Evolutionary conservation across 2,888 invertebrate genomes (phyloP).

Genomic region (Encarsia formosa): DNA sequence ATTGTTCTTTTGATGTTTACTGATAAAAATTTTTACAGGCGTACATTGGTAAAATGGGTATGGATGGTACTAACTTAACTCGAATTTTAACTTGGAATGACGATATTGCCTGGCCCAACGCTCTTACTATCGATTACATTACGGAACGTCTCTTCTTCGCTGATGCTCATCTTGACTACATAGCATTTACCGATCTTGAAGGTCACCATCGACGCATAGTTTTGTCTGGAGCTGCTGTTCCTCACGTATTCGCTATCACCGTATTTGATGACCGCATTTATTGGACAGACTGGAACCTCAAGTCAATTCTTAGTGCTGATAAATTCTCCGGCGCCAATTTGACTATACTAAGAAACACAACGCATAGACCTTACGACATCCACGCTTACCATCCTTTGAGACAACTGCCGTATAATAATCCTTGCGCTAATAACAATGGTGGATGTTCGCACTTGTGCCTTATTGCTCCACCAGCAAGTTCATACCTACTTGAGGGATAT

Average conservation of each 20-base stretch:
- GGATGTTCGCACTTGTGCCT: conserved; percentile 95
- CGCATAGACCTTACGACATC: conserved; percentile 91
- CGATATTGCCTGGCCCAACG: conserved; percentile 98
- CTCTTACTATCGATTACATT: conserved; percentile 92
- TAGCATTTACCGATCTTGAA: conserved; percentile 90
- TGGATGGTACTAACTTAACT: conserved; percentile 92
- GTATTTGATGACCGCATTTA: conserved; percentile 90
- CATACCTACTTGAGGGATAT: conserved; percentile 73
- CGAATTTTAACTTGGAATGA: conserved; percentile 87
- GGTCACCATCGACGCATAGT: conserved; percentile 82
- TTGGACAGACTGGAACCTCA: conserved; percentile 99
- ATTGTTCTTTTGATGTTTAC: too few species aligned
- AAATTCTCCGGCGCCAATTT: conserved; percentile 83
- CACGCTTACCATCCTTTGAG: conserved; percentile 87
- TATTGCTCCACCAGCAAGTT: conserved; percentile 78
- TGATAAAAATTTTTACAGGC: too few species aligned
- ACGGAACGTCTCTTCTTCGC: conserved; percentile 95
- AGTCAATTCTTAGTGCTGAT: conserved; percentile 84
- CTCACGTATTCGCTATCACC: conserved; percentile 92
- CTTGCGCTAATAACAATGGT: conserved; percentile 88
- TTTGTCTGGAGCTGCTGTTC: conserved; percentile 74
- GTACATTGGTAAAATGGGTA: conserved; percentile 93
- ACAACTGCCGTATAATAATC: conserved; percentile 81
- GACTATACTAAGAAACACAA: conserved; percentile 77
- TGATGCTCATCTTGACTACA: conserved; percentile 96